Conservation (phyloP, 1,140 invertebrate genomes). For the Carcinoscorpius rotundicauda region DNA sequence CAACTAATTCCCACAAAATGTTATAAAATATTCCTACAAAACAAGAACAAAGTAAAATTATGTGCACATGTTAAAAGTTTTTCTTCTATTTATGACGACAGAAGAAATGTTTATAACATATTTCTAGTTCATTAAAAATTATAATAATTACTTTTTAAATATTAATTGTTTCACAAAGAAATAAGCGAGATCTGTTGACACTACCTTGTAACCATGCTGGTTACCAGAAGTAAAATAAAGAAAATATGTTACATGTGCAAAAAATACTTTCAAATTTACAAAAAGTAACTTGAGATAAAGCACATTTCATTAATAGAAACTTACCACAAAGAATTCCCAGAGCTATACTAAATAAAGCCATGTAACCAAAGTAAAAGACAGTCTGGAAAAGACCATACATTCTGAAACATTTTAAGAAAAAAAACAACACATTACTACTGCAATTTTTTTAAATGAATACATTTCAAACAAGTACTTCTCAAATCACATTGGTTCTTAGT, state of each 20-base stretch:
- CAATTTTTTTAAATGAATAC: neutral
- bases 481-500: neutral
- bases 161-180: too few species aligned
- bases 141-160: too few species aligned
- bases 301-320: constrained; percentile 13
- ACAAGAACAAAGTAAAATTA: too few species aligned
- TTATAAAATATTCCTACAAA: too few species aligned
- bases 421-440: constrained; percentile 66
- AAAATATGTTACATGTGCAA: neutral
- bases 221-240: too few species aligned
- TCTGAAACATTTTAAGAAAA: constrained; percentile 90
- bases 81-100: too few species aligned
- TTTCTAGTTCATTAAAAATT: too few species aligned
- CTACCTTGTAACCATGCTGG: constrained; percentile 24
- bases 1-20: too few species aligned
- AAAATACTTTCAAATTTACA: neutral
- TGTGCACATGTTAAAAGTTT: too few species aligned
- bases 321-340: constrained; percentile 92
- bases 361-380: constrained; percentile 98
- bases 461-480: too few species aligned
- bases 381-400: constrained; percentile 99
- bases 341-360: constrained; percentile 91
- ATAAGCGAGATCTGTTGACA: too few species aligned
- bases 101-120: too few species aligned
- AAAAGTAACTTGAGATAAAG: neutral